A percentile compares a stretch with the other conserved stretches of the same genome.
These are phyloP conservation scores for Caenorhabditis virilis DNA, from an alignment of 2,888 invertebrate species.

Conservation along the genomic window DNA sequence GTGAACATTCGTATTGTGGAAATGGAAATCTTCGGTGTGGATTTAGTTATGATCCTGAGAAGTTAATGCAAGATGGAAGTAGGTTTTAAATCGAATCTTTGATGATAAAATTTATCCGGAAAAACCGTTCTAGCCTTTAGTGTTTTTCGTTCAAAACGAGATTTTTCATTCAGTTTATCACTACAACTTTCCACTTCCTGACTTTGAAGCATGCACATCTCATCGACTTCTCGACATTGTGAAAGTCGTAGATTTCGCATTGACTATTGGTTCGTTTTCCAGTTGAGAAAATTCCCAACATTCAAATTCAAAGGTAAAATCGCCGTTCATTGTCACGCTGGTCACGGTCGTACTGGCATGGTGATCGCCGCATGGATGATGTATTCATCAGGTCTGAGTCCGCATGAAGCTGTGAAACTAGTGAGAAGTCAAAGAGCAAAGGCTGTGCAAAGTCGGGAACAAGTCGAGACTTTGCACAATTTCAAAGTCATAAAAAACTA, in stretches of 20 bases:
- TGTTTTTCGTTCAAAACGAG: neutral
- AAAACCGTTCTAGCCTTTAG: neutral
- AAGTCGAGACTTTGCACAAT: conserved; percentile 40
- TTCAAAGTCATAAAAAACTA: no score
- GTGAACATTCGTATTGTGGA: conserved; percentile 86
- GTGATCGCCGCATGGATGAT: conserved; percentile 85
- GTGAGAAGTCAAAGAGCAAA: conserved; percentile 39
- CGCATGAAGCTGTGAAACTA: conserved; percentile 78
- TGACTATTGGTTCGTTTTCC: conserved; percentile 81
- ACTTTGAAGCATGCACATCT: conserved; percentile 82
- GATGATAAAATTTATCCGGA: neutral
- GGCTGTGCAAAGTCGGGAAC: conserved; percentile 43
- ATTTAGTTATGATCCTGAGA: conserved; percentile 83
- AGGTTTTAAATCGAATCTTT: conserved; percentile 69
- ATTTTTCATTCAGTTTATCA: conserved; percentile 77
- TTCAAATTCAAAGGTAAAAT: conserved; percentile 37
- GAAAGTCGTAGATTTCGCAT: conserved; percentile 84
- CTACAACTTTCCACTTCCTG: conserved; percentile 86
- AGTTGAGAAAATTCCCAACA: no score
- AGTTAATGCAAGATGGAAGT: conserved; percentile 85
- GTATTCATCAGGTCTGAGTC: conserved; percentile 79
- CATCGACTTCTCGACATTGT: conserved; percentile 84
- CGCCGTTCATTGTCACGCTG: conserved; percentile 83
- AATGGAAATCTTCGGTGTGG: conserved; percentile 76
- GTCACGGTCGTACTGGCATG: conserved; percentile 79